Conservation (phyloP, 2,113 vertebrate genomes). For the Takifugu flavidus region DNA sequence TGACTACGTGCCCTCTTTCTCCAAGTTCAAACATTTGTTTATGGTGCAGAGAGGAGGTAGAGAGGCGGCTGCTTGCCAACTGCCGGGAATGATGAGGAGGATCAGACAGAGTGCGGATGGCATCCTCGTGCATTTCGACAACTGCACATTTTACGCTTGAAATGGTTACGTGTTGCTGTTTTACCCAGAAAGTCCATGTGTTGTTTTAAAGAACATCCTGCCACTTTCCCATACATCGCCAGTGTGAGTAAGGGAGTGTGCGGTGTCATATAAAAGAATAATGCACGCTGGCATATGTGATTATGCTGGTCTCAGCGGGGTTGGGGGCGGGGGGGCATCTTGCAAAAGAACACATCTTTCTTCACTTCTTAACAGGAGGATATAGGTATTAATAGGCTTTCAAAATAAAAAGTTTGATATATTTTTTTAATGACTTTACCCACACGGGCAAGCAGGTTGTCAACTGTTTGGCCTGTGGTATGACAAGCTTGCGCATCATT, state of each 20-base stretch:
- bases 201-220: constrained; percentile 54
- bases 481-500: constrained; percentile 20
- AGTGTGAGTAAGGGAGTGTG: constrained; percentile 21
- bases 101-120: constrained; percentile 54
- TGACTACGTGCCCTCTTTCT: not conserved
- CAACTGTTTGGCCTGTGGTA: constrained; percentile 15
- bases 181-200: constrained; percentile 47
- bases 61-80: constrained; percentile 49
- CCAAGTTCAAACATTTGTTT: constrained; percentile 61
- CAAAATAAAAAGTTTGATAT: constrained; percentile 31
- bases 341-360: constrained; percentile 9
- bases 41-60: constrained; percentile 33
- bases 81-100: constrained; percentile 74
- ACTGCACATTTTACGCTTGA: constrained; percentile 46
- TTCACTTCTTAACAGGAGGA: constrained; percentile 26
- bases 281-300: constrained; percentile 32
- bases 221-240: constrained; percentile 19
- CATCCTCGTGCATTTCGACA: constrained; percentile 49
- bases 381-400: constrained; percentile 17
- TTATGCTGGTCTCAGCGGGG: constrained; percentile 25
- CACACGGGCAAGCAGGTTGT: constrained; percentile 30
- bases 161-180: constrained; percentile 27
- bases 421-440: constrained; percentile 30
- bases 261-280: constrained; percentile 36
- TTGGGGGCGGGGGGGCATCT: constrained; percentile 11